These are phyloP conservation scores for Sebastes cheni DNA, from an alignment of 2,797 vertebrate genomes.

Conservation along the genomic window DNA sequence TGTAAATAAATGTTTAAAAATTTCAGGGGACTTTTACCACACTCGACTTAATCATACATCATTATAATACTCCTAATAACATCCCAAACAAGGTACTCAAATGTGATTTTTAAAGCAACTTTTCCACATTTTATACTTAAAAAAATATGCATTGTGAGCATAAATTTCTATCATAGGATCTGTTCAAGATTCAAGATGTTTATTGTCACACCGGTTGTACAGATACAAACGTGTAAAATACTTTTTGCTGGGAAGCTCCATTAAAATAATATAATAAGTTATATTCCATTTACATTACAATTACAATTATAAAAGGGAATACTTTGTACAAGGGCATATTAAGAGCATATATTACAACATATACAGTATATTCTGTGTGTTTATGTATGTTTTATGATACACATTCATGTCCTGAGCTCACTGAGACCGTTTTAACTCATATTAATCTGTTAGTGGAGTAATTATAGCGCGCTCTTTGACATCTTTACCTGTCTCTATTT, in stretches of 20 bases:
- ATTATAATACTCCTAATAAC: no score
- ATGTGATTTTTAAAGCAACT: not conserved
- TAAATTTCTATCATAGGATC: not conserved
- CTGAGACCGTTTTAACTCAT: not conserved
- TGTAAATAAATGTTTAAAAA: no score
- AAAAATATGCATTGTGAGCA: not conserved
- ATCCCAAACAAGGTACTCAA: not conserved
- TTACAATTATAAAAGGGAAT: no score
- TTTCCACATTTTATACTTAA: not conserved
- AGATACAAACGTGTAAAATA: no score
- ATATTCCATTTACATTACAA: no score
- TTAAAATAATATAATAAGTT: no score
- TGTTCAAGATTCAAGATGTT: not conserved
- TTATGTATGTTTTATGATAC: not conserved
- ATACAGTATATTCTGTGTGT: no score
- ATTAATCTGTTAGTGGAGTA: not conserved
- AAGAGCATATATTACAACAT: no score
- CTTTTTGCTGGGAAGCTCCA: no score
- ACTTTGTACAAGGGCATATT: no score
- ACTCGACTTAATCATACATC: not conserved
- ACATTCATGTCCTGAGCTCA: not conserved
- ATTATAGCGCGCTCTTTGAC: constrained; percentile 35
- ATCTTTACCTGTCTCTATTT: constrained; percentile 60
- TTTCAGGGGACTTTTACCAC: not conserved
- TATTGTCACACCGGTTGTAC: no score